A percentile compares a stretch with the other conserved stretches of the same genome.
Conservation (phyloP, 2,797 vertebrate genomes). For the Eospalax fontanierii region DNA sequence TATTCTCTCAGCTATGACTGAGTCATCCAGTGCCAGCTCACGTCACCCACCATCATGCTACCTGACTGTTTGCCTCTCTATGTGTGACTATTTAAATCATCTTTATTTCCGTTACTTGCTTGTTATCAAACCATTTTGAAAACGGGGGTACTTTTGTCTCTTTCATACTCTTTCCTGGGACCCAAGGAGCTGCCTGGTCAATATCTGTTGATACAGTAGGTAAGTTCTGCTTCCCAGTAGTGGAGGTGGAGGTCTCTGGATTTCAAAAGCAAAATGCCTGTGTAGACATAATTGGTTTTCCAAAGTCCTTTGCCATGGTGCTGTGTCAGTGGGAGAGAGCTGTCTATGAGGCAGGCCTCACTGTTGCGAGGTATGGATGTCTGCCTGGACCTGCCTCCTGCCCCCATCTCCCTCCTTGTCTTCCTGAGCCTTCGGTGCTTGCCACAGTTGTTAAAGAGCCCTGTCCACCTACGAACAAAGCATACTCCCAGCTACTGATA, state of each 20-base stretch:
- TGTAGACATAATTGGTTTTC: not conserved
- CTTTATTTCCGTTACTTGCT: not conserved
- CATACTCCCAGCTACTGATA: not conserved
- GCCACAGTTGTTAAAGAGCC: not conserved
- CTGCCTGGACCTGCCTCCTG: not conserved
- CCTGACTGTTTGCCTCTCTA: not conserved
- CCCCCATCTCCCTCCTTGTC: not conserved
- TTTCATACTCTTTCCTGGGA: not conserved
- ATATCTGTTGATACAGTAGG: not conserved
- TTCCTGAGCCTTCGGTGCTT: not conserved
- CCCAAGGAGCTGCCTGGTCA: not conserved
- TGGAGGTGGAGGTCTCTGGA: not conserved
- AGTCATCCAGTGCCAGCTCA: not conserved
- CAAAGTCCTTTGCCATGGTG: not conserved
- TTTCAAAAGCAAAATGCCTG: not conserved
- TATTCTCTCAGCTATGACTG: not conserved
- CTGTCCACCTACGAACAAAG: not conserved
- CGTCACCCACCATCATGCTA: rapidly evolving
- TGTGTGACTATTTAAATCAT: not conserved
- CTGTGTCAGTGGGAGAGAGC: not conserved
- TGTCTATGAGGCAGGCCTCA: not conserved
- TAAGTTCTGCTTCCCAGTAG: not conserved
- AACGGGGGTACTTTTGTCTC: not conserved
- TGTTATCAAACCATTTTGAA: not conserved
- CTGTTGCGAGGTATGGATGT: not conserved